Percentiles rank a stretch among this genome's conserved stretches.
These are phyloP conservation scores for Drosophila villosipedis DNA, from an alignment of 2,888 invertebrate species.

Conservation along the genomic window DNA sequence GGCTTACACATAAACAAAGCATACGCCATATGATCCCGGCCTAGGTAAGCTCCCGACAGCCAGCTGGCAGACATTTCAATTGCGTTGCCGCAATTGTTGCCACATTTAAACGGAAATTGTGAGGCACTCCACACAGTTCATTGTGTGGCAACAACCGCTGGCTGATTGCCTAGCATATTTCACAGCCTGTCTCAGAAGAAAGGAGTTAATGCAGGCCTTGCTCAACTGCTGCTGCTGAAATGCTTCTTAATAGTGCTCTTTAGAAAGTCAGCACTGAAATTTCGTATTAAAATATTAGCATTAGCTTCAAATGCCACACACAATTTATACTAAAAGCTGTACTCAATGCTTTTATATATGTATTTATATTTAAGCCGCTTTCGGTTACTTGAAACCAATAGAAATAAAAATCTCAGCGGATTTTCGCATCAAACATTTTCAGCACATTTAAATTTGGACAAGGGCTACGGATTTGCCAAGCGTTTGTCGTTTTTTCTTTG, in stretches of 20 bases:
- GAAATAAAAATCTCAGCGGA: slow-evolving; percentile 51
- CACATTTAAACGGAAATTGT: slow-evolving; percentile 56
- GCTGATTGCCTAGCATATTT: slow-evolving; percentile 67
- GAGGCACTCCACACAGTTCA: slow-evolving; percentile 28
- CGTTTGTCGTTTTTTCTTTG: slow-evolving; percentile 34
- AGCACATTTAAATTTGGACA: slow-evolving; percentile 37
- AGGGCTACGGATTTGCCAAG: slow-evolving; percentile 5
- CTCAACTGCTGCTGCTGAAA: slow-evolving; percentile 57
- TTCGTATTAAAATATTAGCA: slow-evolving; percentile 43
- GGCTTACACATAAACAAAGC: slow-evolving; percentile 50
- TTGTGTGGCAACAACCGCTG: slow-evolving; percentile 38
- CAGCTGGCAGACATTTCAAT: slow-evolving; percentile 60
- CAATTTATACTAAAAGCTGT: slow-evolving; percentile 53
- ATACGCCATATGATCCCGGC: slow-evolving; percentile 51
- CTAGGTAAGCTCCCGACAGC: slow-evolving; percentile 57
- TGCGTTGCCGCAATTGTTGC: slow-evolving; percentile 51
- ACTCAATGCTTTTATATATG: not conserved
- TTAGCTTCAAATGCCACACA: slow-evolving; percentile 44
- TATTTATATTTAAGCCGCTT: slow-evolving; percentile 2
- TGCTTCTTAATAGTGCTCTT: slow-evolving; percentile 51
- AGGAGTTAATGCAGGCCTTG: slow-evolving; percentile 13
- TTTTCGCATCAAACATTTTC: slow-evolving; percentile 61
- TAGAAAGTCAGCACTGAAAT: slow-evolving; percentile 23
- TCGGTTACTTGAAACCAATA: slow-evolving; percentile 12
- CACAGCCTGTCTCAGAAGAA: slow-evolving; percentile 38